Percentiles rank a stretch among this genome's conserved stretches.
phyloP scores from a whole-genome alignment of 2,113 vertebrate species.

The Pipa parva region DNA sequence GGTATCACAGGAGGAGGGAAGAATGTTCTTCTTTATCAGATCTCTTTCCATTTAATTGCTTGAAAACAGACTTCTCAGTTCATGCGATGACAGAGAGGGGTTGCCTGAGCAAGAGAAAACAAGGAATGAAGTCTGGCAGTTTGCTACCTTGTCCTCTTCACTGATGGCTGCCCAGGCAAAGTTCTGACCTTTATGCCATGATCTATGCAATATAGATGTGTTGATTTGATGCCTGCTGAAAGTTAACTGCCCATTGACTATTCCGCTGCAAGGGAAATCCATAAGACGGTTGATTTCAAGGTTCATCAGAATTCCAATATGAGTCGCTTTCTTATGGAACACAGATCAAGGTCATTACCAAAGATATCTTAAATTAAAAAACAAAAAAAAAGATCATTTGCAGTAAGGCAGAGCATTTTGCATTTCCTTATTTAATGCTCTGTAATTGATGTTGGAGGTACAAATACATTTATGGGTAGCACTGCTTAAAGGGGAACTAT shows the following conservation, averaged over 20 bases:
- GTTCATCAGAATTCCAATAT: constrained; percentile 4
- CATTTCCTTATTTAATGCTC: no score
- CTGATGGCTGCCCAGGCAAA: not conserved
- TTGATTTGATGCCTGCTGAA: not conserved
- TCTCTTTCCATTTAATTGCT: constrained; percentile 38
- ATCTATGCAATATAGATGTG: not conserved
- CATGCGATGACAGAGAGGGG: constrained; percentile 15
- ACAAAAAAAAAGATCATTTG: not conserved
- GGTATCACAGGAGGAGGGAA: constrained; percentile 37
- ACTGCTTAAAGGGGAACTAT: no score
- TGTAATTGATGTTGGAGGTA: no score
- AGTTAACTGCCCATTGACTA: not conserved
- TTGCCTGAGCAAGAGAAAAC: constrained; percentile 17
- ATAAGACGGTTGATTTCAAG: not conserved
- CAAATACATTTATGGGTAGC: no score
- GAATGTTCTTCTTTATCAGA: constrained; percentile 40
- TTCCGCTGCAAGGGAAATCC: not conserved
- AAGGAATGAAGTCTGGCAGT: not conserved
- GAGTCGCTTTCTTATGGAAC: constrained; percentile 10
- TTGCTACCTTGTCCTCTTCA: not conserved
- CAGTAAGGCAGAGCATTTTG: not conserved
- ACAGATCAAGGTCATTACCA: not conserved
- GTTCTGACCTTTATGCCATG: not conserved
- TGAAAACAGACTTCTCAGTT: constrained; percentile 37
- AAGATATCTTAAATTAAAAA: not conserved